Evolutionary conservation across 2,888 invertebrate species (phyloP), one percentile per base, ranked within the genome.

Genomic region (Rhimphoctona megacephalus): DNA sequence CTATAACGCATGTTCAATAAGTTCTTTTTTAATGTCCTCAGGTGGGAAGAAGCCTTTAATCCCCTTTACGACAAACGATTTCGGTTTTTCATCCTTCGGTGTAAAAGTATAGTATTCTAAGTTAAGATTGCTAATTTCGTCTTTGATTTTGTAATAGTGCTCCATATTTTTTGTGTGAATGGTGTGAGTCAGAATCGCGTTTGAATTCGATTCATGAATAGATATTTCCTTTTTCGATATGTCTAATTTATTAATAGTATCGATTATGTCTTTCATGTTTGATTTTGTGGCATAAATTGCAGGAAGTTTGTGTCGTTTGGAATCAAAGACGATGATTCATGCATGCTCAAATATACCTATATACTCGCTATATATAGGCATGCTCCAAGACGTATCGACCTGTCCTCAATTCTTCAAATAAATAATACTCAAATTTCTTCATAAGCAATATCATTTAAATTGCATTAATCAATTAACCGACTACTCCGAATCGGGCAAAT

Each of bases 61-160:
- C 8, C 61, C 66, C 36, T 74, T 80, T n/a, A 81, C 64, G 66
- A 14, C 1, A 9, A 39, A 6, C 5, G 39, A 8, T 9, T 81
- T 81, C 2, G 81, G 81, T 33, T 66, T 72, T 1, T 66, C 36
- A 1, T 73, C 61, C 25, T 73, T 81, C n/a, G 81, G 73, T 5
- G 73, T 81, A 36, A 33, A 64, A 4, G 39, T 70, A 19, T 49
- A 49, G 19, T 46, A 70, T 49, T 70, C 49, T 1, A 70, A 25
- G 1, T 70, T 70, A 30, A 25, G 46, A 11, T 6, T 4, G 46
- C 5, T 17, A 14, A 30, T 5, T 22, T 22, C 22, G 14, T 25
- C 5, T 46, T 39, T 39, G 8, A 70, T 25, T 70, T 46, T 70
- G 25, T 5, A 0, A n/a, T 46, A 70, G n/a, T 39, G 19, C 0